Conservation (phyloP, 2,888 invertebrate genomes). For the Apamea sordens region DNA sequence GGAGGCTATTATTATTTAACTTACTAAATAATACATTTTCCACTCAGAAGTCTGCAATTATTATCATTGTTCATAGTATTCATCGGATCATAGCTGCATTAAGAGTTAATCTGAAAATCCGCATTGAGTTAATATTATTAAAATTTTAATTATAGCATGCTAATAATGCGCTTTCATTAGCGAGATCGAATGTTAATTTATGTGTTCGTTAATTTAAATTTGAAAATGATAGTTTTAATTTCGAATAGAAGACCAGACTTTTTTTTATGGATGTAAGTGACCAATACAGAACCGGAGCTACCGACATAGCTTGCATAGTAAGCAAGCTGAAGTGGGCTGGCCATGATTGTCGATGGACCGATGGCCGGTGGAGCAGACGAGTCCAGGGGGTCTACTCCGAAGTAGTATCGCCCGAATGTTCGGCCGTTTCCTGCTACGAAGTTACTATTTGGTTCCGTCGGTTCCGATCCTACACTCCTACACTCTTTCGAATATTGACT, state of each 20-base stretch:
- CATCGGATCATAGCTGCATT: slow-evolving; percentile 34
- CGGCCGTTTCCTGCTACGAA: too few species aligned
- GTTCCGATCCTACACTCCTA: too few species aligned
- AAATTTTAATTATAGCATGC: slow-evolving; percentile 57
- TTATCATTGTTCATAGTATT: slow-evolving; percentile 8
- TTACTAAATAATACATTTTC: slow-evolving; percentile 27
- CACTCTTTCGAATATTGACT: too few species aligned
- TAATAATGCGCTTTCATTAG: slow-evolving; percentile 52
- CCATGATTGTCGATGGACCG: too few species aligned
- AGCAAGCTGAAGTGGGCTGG: too few species aligned
- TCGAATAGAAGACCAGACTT: not conserved
- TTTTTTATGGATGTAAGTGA: not conserved
- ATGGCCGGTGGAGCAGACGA: too few species aligned
- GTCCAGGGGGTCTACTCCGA: too few species aligned
- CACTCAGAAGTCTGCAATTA: slow-evolving; percentile 16
- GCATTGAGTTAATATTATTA: slow-evolving; percentile 37
- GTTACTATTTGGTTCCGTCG: too few species aligned
- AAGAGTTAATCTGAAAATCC: slow-evolving; percentile 42
- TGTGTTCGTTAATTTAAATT: not conserved
- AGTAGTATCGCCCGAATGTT: too few species aligned
- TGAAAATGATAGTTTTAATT: not conserved
- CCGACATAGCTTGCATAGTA: too few species aligned
- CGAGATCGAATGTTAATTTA: slow-evolving; percentile 9
- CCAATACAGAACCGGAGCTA: too few species aligned
- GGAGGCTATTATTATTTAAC: too few species aligned